Evolutionary conservation across 2,888 invertebrate species (phyloP).

Genomic region (Nemotelus nigrinus): DNA sequence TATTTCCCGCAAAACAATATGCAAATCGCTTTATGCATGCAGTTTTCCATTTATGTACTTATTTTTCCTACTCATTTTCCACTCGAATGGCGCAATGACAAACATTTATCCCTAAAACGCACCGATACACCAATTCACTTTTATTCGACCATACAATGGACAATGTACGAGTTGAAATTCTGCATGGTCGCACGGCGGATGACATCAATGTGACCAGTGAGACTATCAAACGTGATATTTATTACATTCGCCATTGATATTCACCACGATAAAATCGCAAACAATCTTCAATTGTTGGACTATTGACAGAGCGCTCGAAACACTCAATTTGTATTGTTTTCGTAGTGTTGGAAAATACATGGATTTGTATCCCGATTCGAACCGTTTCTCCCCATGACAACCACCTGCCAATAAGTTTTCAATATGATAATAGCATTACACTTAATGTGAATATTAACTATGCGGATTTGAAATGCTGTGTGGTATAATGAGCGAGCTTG

Average conservation of each 20-base stretch:
- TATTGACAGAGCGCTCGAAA: background rate
- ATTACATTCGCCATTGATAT: constrained; percentile 4
- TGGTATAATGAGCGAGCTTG: too few species aligned
- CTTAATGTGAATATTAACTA: constrained; percentile 14
- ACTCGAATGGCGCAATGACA: too few species aligned
- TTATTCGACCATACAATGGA: too few species aligned
- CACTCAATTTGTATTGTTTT: background rate
- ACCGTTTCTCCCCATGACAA: background rate
- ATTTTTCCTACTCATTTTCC: too few species aligned
- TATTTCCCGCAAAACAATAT: too few species aligned
- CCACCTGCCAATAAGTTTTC: background rate
- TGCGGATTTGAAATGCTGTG: constrained; percentile 42
- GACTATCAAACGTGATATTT: background rate
- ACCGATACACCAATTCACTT: too few species aligned
- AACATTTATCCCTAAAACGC: too few species aligned
- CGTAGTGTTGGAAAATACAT: background rate
- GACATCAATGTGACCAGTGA: background rate
- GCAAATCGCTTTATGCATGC: too few species aligned
- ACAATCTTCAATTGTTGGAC: constrained; percentile 22
- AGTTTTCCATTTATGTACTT: too few species aligned
- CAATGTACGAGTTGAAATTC: too few species aligned
- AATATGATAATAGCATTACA: constrained; percentile 1
- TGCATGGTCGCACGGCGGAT: too few species aligned
- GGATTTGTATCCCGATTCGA: background rate
- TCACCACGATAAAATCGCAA: constrained; percentile 14